Evolutionary conservation across 2,888 invertebrate genomes (phyloP).

Genomic region (Baccha elongata): DNA sequence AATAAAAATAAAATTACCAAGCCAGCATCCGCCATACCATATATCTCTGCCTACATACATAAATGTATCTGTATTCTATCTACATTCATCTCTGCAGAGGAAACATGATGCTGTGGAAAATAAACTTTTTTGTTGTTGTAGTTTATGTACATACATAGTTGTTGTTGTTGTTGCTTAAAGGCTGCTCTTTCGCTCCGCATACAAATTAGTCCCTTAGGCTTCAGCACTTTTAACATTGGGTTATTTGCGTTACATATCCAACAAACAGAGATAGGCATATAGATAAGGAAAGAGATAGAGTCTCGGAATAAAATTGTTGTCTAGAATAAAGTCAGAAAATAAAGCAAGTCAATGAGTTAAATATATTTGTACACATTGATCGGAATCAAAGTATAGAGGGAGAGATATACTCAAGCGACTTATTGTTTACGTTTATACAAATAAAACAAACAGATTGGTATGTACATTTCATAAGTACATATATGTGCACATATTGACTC

Average conservation of each 20-base stretch:
- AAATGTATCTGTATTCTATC: too few species aligned
- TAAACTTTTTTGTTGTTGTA: conserved; percentile 13
- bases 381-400: background rate
- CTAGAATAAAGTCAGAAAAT: conserved; percentile 18
- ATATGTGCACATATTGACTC: background rate
- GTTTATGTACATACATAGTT: background rate
- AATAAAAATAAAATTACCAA: conserved; percentile 49
- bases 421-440: conserved; percentile 7
- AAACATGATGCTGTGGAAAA: conserved; percentile 17
- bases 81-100: conserved; percentile 12
- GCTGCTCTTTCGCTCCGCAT: conserved; percentile 40
- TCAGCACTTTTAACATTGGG: conserved; percentile 29
- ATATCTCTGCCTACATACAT: too few species aligned
- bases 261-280: background rate
- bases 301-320: conserved; percentile 17
- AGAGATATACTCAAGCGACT: conserved; percentile 5
- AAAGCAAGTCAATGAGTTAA: conserved; percentile 40
- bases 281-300: background rate
- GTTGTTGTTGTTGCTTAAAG: conserved; percentile 21
- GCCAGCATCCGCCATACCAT: conserved; percentile 10
- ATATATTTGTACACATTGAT: conserved; percentile 34
- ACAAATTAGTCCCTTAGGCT: conserved; percentile 50
- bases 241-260: conserved; percentile 5
- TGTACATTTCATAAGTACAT: background rate
- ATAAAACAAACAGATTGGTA: too few species aligned